These are phyloP conservation scores for Aulostomus chinensis DNA, from an alignment of 2,797 vertebrate species.

Conservation along the genomic window DNA sequence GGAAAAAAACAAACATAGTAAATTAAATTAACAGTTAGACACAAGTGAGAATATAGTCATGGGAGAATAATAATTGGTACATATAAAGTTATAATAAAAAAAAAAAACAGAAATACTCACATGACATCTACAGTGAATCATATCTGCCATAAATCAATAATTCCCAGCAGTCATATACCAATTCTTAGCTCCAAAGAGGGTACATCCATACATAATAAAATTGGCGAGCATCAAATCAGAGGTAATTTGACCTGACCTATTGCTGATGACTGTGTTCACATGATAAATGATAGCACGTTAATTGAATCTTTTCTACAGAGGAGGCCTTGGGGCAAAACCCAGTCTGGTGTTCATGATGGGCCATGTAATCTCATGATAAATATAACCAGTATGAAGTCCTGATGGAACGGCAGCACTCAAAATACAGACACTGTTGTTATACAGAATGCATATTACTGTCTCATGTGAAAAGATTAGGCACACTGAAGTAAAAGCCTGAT, in stretches of 20 bases:
- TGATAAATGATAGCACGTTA: conserved; percentile 60
- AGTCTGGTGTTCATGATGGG: conserved; percentile 23
- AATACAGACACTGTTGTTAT: conserved; percentile 9
- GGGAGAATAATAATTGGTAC: not conserved
- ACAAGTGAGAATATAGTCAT: not conserved
- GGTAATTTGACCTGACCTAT: conserved; percentile 47
- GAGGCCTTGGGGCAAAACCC: conserved; percentile 36
- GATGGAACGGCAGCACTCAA: conserved; percentile 27
- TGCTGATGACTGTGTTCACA: conserved; percentile 58
- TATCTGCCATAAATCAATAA: conserved; percentile 9
- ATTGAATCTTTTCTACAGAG: conserved; percentile 54
- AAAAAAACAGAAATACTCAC: conserved; percentile 2
- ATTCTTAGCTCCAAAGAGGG: conserved; percentile 14
- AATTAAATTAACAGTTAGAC: conserved; percentile 2
- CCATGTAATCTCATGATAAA: conserved; percentile 36
- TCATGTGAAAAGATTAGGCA: conserved; percentile 9
- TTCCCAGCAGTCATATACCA: conserved; percentile 5
- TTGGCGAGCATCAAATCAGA: conserved; percentile 43
- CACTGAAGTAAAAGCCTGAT: conserved; percentile 6
- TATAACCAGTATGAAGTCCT: conserved; percentile 22
- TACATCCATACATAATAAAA: conserved; percentile 28
- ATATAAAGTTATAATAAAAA: not conserved
- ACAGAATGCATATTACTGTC: not conserved
- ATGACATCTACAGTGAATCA: not conserved
- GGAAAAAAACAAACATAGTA: conserved; percentile 2